Evolutionary conservation across 1,140 invertebrate species (phyloP).

Genomic region (Sarcophaga bullata): DNA sequence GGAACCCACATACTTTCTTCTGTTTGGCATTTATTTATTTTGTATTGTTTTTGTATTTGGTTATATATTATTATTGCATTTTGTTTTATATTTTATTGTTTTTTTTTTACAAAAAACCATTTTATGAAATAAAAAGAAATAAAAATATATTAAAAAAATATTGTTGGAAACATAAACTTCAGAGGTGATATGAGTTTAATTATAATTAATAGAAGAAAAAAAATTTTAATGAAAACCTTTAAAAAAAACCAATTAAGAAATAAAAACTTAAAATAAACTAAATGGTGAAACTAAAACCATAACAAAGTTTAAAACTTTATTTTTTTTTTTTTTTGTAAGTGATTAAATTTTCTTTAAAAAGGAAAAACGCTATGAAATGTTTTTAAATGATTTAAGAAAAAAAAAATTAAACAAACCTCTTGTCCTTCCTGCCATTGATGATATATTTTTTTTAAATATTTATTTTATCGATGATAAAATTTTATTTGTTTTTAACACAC

Average conservation of each 20-base stretch:
- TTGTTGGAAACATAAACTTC: constrained; percentile 29
- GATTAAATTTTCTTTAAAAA: neutral
- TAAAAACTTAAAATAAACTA: neutral
- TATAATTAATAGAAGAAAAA: constrained; percentile 5
- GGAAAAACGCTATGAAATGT: neutral
- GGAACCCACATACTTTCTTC: constrained; percentile 41
- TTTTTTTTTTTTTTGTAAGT: constrained; percentile 29
- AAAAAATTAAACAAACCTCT: constrained; percentile 73
- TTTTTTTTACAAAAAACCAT: neutral
- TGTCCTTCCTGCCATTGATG: constrained; percentile 73
- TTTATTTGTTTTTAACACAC: constrained; percentile 1
- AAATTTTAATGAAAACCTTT: neutral
- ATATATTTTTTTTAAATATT: constrained; percentile 14
- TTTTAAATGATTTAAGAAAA: constrained; percentile 1
- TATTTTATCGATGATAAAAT: neutral
- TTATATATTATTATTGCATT: neutral
- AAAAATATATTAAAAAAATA: constrained; percentile 34
- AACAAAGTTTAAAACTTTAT: too few species aligned
- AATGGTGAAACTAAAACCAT: neutral
- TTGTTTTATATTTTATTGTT: constrained; percentile 19
- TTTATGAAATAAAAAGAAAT: constrained; percentile 40
- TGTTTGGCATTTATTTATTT: constrained; percentile 33
- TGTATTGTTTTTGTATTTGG: neutral
- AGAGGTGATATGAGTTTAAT: neutral
- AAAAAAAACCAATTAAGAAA: constrained; percentile 7